A percentile compares a stretch with the other conserved stretches of the same genome.
Conservation (phyloP, 2,113 vertebrate species). For the Calypte anna region DNA sequence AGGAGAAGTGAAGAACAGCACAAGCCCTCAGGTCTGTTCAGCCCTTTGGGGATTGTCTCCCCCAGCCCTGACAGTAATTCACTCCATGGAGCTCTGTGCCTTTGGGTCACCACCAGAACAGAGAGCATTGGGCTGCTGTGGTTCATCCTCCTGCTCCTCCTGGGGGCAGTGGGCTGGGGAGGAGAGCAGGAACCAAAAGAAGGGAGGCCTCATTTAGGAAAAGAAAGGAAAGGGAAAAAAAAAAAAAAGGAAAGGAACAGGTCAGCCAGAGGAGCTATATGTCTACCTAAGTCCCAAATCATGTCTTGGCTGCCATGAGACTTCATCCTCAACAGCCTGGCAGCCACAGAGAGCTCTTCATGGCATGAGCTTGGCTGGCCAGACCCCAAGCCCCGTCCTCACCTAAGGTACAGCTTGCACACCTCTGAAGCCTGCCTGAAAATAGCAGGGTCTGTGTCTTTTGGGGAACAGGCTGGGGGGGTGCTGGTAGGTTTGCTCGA, state of each 20-base stretch:
- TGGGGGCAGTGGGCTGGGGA: neutral
- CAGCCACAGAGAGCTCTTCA: neutral
- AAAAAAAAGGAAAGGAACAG: no score
- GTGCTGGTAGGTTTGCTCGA: neutral
- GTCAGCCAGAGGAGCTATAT: neutral
- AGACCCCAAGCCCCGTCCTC: neutral
- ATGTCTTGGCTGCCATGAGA: neutral
- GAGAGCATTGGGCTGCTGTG: accelerated
- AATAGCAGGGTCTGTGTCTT: neutral
- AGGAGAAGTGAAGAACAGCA: neutral
- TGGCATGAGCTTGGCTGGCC: neutral
- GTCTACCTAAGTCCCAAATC: neutral
- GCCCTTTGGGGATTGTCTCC: neutral
- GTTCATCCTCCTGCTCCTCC: neutral
- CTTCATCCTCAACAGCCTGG: neutral
- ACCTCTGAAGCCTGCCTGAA: neutral
- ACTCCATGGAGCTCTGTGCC: neutral
- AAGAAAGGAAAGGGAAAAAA: neutral
- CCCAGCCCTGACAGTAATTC: neutral
- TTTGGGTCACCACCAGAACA: accelerated
- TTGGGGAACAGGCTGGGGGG: neutral
- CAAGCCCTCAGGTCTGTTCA: neutral
- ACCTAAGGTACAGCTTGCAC: neutral
- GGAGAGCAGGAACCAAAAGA: neutral
- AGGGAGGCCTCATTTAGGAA: neutral